Base-by-base conservation (phyloP, 2,113 vertebrate species). In the Erinaceus europaeus region DNA sequence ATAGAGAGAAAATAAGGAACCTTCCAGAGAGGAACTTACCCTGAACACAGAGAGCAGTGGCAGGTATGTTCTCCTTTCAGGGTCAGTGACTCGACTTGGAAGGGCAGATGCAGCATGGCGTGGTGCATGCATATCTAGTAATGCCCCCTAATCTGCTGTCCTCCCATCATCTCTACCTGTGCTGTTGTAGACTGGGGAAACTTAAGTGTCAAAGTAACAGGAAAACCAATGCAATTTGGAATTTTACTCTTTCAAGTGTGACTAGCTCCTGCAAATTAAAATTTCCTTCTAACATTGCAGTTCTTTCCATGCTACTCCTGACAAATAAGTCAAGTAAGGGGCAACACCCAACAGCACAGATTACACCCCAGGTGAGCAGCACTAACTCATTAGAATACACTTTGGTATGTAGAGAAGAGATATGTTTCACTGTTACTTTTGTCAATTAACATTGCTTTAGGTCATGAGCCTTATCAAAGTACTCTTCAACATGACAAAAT, bases 381-480 rank as follows among this genome's bases (percentile, higher is more conserved):
- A 1, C 53, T 82, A 74, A 74, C 81, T 94, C 87, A 81, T 90
- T 82, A 78, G 92, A 86, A 75, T 27, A 6, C 84, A 75, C 78
- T 78, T 87, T 89, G 52, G 61, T 75, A 74, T 14, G 29, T 20
- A 87, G 81, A 90, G 67, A 44, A 78, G 69, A 91, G 55, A 74
- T 91, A 50, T 72, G 84, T 90, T 89, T 87, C 53, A 57, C 77
- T 84, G 84, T 44, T 73, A 67, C 57, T 89, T 83, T 79, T 25
- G 53, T 72, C 84, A 90, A 89, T 94, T 94, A 94, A 90, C 91
- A 88, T 90, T 86, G 87, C 86, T 89, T 91, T 65, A 72, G 25
- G 59, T 73, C 29, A 29, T 91, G 89, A 89, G 73, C 53, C 84
- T 87, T 82, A 75, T n/a, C 48, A 90, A 94, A 93, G 71, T 84